Evolutionary conservation across 2,888 invertebrate genomes (phyloP), one percentile per base, ranked within the genome.

Genomic region (Clanis bilineata): DNA sequence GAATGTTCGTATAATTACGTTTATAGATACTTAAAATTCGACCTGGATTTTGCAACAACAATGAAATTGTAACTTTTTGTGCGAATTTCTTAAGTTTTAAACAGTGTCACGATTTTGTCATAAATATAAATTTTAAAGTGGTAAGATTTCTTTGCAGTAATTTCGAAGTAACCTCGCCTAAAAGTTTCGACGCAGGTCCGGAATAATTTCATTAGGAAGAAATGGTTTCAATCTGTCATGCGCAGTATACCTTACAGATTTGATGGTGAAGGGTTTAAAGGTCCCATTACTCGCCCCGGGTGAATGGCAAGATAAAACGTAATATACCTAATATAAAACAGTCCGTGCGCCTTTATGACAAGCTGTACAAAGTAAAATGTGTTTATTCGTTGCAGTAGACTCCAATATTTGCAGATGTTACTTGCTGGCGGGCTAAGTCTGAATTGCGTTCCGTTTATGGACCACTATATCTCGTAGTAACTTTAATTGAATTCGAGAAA

Each of bases 271-370:
- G 71, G 72, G 68, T 68, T n/a, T 63, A 68, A 67, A 73, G 73
- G 67, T 68, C 63, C 65, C 67, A 71, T 71, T 67, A 66, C 61
- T 61, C 57, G 55, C 64, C 18, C 41, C 62, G 78, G 78, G 72
- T 80, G 75, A 79, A 76, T 69, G 80, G 74, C 77, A 74, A 72
- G 62, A 67, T 72, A 70, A 72, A 77, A 73, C 75, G 80, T 75
- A 71, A 74, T 64, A 73, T 67, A 72, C 73, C 74, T 51, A 51
- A 51, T 51, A 75, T 79, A 77, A 83, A 85, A 80, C 72, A 78
- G 72, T 77, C 75, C 78, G 77, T 77, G 75, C 66, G 71, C 70
- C 80, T 82, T 80, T 80, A 81, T 77, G 74, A 56, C 39, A 15
- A 59, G 55, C 62, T 62, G 61, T 62, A 62, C 66, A 68, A 70